Base-by-base conservation (phyloP, 2,797 vertebrate species). In the Loris lydekkerianus region DNA sequence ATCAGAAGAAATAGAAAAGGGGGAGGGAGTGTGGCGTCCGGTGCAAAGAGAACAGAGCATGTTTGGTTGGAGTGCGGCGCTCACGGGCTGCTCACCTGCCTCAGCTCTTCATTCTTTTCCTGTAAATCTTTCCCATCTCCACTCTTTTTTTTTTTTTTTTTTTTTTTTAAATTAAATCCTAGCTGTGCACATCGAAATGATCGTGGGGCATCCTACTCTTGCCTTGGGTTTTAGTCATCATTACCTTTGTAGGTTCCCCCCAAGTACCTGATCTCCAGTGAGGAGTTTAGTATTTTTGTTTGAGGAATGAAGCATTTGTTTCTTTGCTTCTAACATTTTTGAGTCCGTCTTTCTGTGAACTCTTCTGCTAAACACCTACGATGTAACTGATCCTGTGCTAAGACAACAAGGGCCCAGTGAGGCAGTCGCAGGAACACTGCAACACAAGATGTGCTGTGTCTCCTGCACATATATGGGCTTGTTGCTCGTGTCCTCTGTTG, bases 391-490 rank as follows among this genome's bases (percentile, higher is more conserved):
- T 4, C 20, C 72, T 40, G 10, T 67, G 46, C 25, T 75, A 46
- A 77, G 25, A 80, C 3, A 17, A 60, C 18, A 53, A 9, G 5
- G 34, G 10, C 18, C 1, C 29, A 60, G 2, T 9, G 70, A 75
- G 43, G 5, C 21, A n/a, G 29, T 46, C 17, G 27, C 6, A 14
- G 5, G 4, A 25, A 11, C 11, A 7, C 37, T 23, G 0, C 53
- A 73, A 34, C 29, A 61, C 21, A 76, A 34, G 7, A 0, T 7
- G 4, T 0, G 27, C 15, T 37, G 46, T 10, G 1, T 13, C 25
- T 20, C 5, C 4, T 40, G 6, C 37, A n/a, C 49, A 60, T n/a
- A 9, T 7, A 46, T 3, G 46, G 40, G 10, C n/a, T 46, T 9
- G 70, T 15, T 49, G 23, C 10, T 60, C 14, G 21, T 14, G 17